Evolutionary conservation across 2,113 vertebrate genomes (phyloP).

Genomic region (Grammomys dolichurus): DNA sequence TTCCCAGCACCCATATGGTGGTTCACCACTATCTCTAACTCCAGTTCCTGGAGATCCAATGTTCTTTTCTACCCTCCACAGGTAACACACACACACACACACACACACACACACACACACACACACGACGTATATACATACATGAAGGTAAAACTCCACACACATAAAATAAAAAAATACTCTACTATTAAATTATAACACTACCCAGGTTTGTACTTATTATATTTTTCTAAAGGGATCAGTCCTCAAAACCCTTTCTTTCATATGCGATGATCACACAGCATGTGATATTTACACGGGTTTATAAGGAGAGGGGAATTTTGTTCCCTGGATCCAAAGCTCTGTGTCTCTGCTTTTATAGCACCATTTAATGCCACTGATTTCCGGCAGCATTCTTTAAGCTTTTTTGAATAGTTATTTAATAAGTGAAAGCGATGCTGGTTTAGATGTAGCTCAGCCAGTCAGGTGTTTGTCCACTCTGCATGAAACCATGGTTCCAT

Average conservation of each 20-base stretch:
- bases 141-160: background rate
- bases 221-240: background rate
- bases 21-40: background rate
- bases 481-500: background rate
- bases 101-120: too few relatives aligned
- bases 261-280: background rate
- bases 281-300: background rate
- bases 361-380: background rate
- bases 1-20: background rate
- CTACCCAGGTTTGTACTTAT: background rate
- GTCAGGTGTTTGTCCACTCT: background rate
- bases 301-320: background rate
- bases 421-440: background rate
- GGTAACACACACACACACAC: background rate
- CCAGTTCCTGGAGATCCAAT: background rate
- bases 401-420: conserved; percentile 9
- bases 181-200: background rate
- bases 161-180: background rate
- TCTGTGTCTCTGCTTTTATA: background rate
- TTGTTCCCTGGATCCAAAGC: background rate
- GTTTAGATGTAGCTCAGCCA: background rate
- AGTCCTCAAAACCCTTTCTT: conserved; percentile 7
- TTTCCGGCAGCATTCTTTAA: background rate
- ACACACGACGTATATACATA: background rate
- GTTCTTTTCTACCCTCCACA: background rate